Evolutionary conservation across 1,140 invertebrate genomes (phyloP).

Genomic region (Dufourea novaeangliae): DNA sequence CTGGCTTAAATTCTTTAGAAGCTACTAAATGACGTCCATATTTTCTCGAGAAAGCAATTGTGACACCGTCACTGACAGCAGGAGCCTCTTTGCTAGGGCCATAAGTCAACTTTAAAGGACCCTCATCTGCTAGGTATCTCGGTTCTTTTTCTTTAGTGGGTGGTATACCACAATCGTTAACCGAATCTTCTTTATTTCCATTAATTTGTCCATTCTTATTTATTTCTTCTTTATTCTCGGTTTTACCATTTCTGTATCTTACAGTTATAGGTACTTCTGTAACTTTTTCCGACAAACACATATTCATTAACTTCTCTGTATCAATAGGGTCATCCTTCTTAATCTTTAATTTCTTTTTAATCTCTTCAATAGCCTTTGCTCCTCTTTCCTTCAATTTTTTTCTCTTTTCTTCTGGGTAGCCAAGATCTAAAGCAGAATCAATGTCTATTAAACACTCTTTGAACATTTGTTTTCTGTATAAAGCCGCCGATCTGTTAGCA

Average conservation of each 20-base stretch:
- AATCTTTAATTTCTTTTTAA: constrained; percentile 64
- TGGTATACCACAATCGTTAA: neutral
- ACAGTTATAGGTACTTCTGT: neutral
- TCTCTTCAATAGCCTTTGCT: constrained; percentile 70
- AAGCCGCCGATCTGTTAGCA: constrained; percentile 80
- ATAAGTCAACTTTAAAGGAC: constrained; percentile 66
- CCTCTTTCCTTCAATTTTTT: constrained; percentile 75
- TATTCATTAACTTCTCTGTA: constrained; percentile 2
- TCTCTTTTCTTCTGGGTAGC: constrained; percentile 77
- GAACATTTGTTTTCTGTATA: constrained; percentile 78
- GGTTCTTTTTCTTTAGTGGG: constrained; percentile 39
- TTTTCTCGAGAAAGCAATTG: constrained; percentile 83
- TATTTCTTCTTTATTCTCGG: neutral
- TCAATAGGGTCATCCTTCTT: constrained; percentile 17
- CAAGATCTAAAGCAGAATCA: constrained; percentile 74
- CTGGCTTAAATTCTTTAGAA: constrained; percentile 85
- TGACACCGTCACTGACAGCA: constrained; percentile 84
- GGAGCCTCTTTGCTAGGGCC: constrained; percentile 82
- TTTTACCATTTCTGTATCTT: constrained; percentile 5
- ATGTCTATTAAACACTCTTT: constrained; percentile 80
- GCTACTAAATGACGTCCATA: constrained; percentile 87
- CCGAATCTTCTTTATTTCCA: constrained; percentile 36
- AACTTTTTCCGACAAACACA: constrained; percentile 12
- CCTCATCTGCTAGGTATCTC: constrained; percentile 71
- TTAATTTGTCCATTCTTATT: constrained; percentile 10